Evolutionary conservation across 2,797 vertebrate species (phyloP), one percentile per base, ranked within the genome.

Genomic region (Pristis pectinata): DNA sequence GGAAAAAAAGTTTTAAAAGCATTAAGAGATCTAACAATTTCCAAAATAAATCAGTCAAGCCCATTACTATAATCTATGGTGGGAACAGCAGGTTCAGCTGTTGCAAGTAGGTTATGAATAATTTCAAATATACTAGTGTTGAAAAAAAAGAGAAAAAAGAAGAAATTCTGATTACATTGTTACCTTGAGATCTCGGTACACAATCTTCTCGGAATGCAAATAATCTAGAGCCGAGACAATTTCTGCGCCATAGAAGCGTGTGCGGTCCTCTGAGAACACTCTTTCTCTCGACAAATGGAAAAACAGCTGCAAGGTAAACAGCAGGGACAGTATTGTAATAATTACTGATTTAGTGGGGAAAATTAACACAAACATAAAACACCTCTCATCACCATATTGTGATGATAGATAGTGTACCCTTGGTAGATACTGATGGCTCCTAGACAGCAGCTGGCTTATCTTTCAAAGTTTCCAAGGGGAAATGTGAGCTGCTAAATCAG

Each of bases 281-380:
- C 98, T 97, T 97, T 99, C 99, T 99, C 99, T 99, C 97, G 98
- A 99, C 98, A 99, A 99, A 99, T 99, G 99, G 98, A 99, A 99
- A 99, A 99, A 99, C 99, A 99, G 99, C 99, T 99, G 99, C 98
- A 97, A 98, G 98, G 98, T 98, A 98, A 98, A 98, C 98, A 89
- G 98, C 98, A 98, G 98, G 98, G 98, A 99, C 98, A 98, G 98
- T 98, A 98, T 98, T 98, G 98, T 99, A 99, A 99, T 99, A 99
- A 99, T 99, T 99, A 99, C 99, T 98, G 98, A 99, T 99, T 99
- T 99, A 99, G 99, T 98, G 98, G 98, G 98, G 98, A 98, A 99
- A 99, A 99, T 99, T 99, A 99, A 98, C 98, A 98, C 98, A 99
- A 97, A 99, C 98, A 99, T 98, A 99, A 99, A 99, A 98, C 98